phyloP scores from a whole-genome alignment of 1,140 invertebrate species.

The Bombyx mandarina region DNA sequence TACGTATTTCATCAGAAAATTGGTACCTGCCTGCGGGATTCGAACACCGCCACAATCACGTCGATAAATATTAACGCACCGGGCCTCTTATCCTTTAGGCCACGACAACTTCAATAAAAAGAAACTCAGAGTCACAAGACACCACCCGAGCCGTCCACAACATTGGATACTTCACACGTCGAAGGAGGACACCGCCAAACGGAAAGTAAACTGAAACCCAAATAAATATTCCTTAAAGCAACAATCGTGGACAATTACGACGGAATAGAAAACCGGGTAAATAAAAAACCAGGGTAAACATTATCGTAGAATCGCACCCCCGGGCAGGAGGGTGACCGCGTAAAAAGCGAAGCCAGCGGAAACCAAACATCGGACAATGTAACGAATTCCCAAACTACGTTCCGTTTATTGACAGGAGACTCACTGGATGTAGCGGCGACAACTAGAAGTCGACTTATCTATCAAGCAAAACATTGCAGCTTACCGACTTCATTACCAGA shows the following conservation, averaged over 20 bases:
- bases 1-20: no score
- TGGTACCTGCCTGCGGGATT: no score
- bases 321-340: neutral
- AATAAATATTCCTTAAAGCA: constrained; percentile 68
- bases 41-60: no score
- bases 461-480: no score
- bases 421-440: neutral
- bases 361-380: constrained; percentile 59
- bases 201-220: constrained; percentile 54
- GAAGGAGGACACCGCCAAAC: constrained; percentile 23
- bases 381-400: constrained; percentile 64
- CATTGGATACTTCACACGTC: constrained; percentile 1
- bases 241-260: constrained; percentile 63
- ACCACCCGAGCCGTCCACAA: no score
- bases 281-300: constrained; percentile 27
- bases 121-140: no score
- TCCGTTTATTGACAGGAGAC: constrained; percentile 56
- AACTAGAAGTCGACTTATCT: no score
- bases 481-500: no score
- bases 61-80: no score
- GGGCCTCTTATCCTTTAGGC: no score
- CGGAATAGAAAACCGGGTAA: constrained; percentile 66
- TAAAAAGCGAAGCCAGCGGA: constrained; percentile 51
- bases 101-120: no score
- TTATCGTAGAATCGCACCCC: neutral